Conservation (phyloP, 1,140 invertebrate genomes). For the Neodiprion lecontei region DNA sequence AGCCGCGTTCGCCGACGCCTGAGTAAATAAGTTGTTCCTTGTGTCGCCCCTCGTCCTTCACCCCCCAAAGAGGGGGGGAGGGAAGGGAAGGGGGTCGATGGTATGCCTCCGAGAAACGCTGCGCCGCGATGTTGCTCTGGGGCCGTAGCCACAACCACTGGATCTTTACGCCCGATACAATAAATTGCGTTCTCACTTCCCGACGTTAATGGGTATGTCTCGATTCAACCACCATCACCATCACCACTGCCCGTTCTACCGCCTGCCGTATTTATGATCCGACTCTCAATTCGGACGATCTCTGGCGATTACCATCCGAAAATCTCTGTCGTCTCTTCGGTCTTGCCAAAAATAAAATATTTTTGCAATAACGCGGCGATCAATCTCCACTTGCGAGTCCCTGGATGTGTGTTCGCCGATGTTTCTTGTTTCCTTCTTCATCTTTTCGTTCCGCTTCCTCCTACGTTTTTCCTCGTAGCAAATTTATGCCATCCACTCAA, state of each 20-base stretch:
- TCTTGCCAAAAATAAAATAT: background rate
- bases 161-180: background rate
- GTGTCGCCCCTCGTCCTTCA: background rate
- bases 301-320: too few relatives aligned
- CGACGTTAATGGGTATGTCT: conserved; percentile 5
- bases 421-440: too few relatives aligned
- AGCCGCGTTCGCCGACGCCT: background rate
- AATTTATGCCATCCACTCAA: too few relatives aligned
- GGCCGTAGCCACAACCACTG: background rate
- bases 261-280: background rate
- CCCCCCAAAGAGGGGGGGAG: background rate
- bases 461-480: too few relatives aligned
- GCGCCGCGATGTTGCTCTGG: too few relatives aligned
- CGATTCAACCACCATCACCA: background rate
- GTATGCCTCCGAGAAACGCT: background rate
- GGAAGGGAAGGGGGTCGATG: background rate
- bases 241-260: too few relatives aligned
- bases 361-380: background rate
- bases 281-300: background rate
- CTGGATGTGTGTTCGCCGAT: too few relatives aligned
- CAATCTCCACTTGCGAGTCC: background rate
- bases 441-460: too few relatives aligned
- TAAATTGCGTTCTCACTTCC: conserved; percentile 5
- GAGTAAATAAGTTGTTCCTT: background rate
- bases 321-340: too few relatives aligned